Base-by-base conservation (phyloP, 1,140 invertebrate genomes). In the Drosophila tropicalis region DNA sequence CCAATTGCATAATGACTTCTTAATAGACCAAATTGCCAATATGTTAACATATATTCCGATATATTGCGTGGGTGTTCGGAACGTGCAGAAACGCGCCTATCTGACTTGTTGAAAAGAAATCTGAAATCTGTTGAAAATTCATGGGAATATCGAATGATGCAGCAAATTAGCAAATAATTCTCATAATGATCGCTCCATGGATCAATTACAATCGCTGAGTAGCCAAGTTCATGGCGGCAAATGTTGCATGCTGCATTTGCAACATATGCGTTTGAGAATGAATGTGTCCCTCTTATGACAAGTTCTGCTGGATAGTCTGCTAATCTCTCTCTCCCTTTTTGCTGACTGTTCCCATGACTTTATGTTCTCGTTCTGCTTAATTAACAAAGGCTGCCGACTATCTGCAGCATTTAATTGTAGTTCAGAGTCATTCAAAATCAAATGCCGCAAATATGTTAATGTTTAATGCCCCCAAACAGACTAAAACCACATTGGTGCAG, bases 321-420 rank as follows among this genome's bases (percentile, higher is more conserved):
- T 19, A 47, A 78, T 78, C 47, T 39, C 12, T 39, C 34, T 36
- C 6, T 36, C 34, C 10, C 34, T 10, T 36, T 36, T 36, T 36
- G 34, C 10, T 36, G 34, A 36, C 6, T 12, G 62, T 86, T 86
- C 83, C 84, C 84, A 87, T 87, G 84, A 76, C 84, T 80, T 84
- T 69, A 72, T 84, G 77, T 72, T 76, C 79, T 80, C 80, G 72
- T 84, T 84, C 80, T 84, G 84, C 80, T 81, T 81, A 89, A 89
- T 89, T 89, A 89, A 89, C 77, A 80, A 89, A 89, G 67, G 74
- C 80, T 62, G 84, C 84, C 84, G 84, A 77, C 80, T 64, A 15
- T 36, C 63, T 66, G 67, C 62, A 64, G 76, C 66, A 65, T 70
- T 87, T 84, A 89, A 89, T 87, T 89, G 75, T 80, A 9, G 79